phyloP scores from a whole-genome alignment of 2,888 invertebrate species.

The Drosophila yooni region DNA sequence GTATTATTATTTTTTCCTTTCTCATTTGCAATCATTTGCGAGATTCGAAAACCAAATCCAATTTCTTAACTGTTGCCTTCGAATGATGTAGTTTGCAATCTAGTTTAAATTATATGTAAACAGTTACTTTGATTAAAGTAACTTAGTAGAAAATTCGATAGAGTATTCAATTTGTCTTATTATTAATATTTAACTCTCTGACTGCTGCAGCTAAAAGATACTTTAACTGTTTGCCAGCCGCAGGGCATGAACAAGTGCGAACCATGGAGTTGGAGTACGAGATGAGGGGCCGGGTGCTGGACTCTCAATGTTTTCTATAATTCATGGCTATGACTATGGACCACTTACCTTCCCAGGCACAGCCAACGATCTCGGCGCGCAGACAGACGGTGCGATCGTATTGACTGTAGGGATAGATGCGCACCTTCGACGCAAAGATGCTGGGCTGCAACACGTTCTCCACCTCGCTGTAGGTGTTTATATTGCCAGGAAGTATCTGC shows the following conservation, averaged over 20 bases:
- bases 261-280: background rate
- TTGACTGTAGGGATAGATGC: conserved; percentile 92
- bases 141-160: background rate
- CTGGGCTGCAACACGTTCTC: conserved; percentile 91
- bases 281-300: background rate
- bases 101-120: background rate
- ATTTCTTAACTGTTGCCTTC: background rate
- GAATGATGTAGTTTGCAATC: background rate
- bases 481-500: conserved; percentile 92
- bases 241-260: conserved; percentile 66
- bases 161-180: conserved; percentile 35
- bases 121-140: background rate
- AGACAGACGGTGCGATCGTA: conserved; percentile 92
- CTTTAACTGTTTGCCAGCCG: conserved; percentile 51
- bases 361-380: conserved; percentile 92
- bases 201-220: conserved; percentile 35
- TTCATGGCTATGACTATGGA: conserved; percentile 51
- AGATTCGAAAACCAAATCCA: background rate
- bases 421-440: conserved; percentile 90
- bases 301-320: conserved; percentile 39
- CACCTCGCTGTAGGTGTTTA: conserved; percentile 91
- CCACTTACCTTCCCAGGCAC: conserved; percentile 90
- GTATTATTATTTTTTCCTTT: background rate
- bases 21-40: background rate
- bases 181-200: background rate